phyloP scores from a whole-genome alignment of 2,888 invertebrate genomes.

The Cheilosia scutellata region DNA sequence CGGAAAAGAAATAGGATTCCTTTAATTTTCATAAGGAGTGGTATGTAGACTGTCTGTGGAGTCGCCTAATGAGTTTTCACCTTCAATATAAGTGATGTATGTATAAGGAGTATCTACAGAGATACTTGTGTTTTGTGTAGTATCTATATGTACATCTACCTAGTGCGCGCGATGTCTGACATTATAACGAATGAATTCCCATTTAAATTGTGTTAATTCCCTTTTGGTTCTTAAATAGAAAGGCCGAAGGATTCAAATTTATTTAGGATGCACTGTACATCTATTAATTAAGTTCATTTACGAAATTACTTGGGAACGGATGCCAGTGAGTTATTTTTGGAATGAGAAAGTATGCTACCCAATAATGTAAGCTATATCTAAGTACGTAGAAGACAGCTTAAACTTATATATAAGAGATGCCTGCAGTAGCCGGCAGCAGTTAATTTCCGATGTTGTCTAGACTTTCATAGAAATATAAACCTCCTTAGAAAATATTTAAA shows the following conservation, averaged over 20 bases:
- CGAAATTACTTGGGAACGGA: constrained; percentile 51
- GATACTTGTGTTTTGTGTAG: constrained; percentile 15
- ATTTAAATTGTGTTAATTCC: constrained; percentile 67
- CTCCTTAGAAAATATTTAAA: too few species aligned
- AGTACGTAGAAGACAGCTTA: background rate
- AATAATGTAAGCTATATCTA: background rate
- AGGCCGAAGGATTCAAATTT: constrained; percentile 66
- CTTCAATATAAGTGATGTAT: constrained; percentile 65
- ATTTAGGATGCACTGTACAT: constrained; percentile 71
- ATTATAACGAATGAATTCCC: constrained; percentile 69
- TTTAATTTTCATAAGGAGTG: constrained; percentile 26
- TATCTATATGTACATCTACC: constrained; percentile 12
- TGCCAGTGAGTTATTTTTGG: constrained; percentile 29
- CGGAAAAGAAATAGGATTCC: constrained; percentile 35
- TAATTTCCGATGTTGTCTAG: background rate
- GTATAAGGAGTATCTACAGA: background rate
- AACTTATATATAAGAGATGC: background rate
- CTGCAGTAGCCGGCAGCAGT: background rate
- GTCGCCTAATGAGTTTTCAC: constrained; percentile 67
- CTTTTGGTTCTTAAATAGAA: constrained; percentile 61
- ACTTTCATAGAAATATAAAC: too few species aligned
- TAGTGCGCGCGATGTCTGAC: constrained; percentile 46
- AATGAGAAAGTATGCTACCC: background rate
- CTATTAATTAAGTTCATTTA: constrained; percentile 71
- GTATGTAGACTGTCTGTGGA: constrained; percentile 4